Conservation (phyloP, 2,797 vertebrate species). For the Valencia hispanica region DNA sequence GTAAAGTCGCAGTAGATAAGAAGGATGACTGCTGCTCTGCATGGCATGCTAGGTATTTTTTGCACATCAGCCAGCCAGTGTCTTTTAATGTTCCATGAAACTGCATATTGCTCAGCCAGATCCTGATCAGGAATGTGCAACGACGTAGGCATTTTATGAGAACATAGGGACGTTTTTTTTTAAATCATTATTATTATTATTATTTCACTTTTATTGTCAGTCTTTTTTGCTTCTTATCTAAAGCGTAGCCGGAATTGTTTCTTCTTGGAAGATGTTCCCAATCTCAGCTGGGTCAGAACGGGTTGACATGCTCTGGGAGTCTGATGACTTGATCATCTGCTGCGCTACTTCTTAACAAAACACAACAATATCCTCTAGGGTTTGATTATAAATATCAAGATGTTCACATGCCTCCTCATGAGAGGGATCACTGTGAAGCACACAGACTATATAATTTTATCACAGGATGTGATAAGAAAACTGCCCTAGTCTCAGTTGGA, state of each 20-base stretch:
- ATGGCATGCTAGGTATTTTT: not conserved
- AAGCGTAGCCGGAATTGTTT: not conserved
- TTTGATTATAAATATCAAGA: slow-evolving; percentile 57
- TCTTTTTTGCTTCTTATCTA: not conserved
- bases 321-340: slow-evolving; percentile 67
- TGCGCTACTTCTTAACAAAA: slow-evolving; percentile 55
- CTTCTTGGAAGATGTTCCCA: not conserved
- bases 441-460: slow-evolving; percentile 10
- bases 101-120: not conserved
- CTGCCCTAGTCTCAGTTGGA: not conserved
- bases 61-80: not conserved
- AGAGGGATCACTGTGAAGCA: slow-evolving; percentile 33
- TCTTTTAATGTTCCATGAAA: not conserved
- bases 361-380: slow-evolving; percentile 60
- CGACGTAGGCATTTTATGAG: not conserved
- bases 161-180: not conserved
- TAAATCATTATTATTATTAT: not conserved
- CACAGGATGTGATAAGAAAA: slow-evolving; percentile 18
- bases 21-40: not conserved
- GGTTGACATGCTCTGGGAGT: slow-evolving; percentile 48
- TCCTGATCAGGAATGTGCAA: not conserved
- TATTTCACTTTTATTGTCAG: not conserved
- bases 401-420: slow-evolving; percentile 68
- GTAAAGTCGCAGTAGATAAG: not conserved
- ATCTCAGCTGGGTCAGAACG: slow-evolving; percentile 12